These are phyloP conservation scores for Pan paniscus DNA, from an alignment of 2,113 vertebrate species.

Conservation along the genomic window DNA sequence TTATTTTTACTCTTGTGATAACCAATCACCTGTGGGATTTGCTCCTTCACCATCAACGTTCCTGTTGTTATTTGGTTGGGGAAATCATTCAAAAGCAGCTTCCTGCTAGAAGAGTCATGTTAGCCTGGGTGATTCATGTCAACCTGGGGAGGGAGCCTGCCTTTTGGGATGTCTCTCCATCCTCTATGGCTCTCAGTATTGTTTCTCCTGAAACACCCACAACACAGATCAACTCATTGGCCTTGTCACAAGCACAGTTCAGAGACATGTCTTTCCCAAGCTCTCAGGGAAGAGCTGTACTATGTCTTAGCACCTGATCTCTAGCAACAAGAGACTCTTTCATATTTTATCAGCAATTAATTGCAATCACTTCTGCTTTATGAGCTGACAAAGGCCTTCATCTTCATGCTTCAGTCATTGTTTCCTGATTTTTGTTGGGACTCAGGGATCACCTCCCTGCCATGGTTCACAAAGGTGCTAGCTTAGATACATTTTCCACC, in stretches of 20 bases:
- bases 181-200: neutral
- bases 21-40: neutral
- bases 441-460: conserved; percentile 76
- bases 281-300: conserved; percentile 26
- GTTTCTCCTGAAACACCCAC: neutral
- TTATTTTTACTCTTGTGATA: neutral
- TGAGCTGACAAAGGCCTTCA: conserved; percentile 77
- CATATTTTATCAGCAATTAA: conserved; percentile 81
- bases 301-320: conserved; percentile 49
- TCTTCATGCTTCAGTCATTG: conserved; percentile 73
- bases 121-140: neutral
- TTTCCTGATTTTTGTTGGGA: conserved; percentile 75
- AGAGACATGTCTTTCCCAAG: conserved; percentile 35
- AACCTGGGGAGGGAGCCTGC: neutral
- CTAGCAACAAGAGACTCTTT: conserved; percentile 74
- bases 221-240: neutral
- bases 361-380: conserved; percentile 67
- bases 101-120: neutral
- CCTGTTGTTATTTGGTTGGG: neutral
- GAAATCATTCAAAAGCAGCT: neutral
- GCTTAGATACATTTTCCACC: conserved; percentile 84
- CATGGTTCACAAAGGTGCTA: conserved; percentile 79
- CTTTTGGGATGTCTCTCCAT: neutral
- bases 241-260: neutral
- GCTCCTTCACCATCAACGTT: neutral